Evolutionary conservation across 2,113 vertebrate species (phyloP).

Genomic region (Rhagologus leucostigma): DNA sequence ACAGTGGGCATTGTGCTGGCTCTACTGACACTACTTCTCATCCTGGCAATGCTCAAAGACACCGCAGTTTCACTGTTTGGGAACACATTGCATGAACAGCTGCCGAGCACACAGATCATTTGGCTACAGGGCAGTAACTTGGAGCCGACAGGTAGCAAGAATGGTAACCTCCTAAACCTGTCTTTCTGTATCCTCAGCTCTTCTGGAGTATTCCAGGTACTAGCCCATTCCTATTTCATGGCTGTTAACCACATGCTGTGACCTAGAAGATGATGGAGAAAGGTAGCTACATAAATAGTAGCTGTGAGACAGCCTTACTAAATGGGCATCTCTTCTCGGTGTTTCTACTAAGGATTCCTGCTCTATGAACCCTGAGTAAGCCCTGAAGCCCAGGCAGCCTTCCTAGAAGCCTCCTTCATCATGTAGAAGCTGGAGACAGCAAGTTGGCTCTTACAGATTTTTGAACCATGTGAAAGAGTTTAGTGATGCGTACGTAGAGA

Average conservation of each 20-base stretch:
- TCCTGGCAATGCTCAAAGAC: neutral
- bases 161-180: neutral
- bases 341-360: neutral
- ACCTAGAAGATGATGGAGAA: neutral
- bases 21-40: neutral
- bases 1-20: fast-evolving
- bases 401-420: neutral
- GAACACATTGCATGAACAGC: neutral
- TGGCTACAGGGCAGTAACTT: neutral
- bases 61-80: neutral
- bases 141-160: neutral
- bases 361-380: neutral
- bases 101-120: neutral
- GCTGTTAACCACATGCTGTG: neutral
- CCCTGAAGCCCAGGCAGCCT: neutral
- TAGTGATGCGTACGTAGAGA: neutral
- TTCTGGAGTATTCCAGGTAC: neutral
- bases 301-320: neutral
- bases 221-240: neutral
- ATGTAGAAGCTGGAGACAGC: neutral
- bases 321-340: neutral
- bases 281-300: neutral
- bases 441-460: neutral
- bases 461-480: neutral
- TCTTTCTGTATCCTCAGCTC: neutral